A percentile compares a stretch with the other conserved stretches of the same genome.
Evolutionary conservation across 53 echinoderm and acorn worm species (phyloP).

Genomic region (Holothuria leucospilota): DNA sequence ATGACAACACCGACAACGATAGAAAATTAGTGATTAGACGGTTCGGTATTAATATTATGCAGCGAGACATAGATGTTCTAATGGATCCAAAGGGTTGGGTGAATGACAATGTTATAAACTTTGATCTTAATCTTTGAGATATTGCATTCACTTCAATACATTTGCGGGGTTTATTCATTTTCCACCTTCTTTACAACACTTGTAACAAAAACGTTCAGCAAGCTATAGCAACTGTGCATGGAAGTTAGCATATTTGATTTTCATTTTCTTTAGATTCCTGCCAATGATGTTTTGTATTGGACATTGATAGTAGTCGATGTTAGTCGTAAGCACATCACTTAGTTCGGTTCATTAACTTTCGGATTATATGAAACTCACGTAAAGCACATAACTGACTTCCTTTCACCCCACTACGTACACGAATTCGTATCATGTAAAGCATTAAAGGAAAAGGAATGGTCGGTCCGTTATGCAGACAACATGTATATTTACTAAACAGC

Average conservation of each 20-base stretch:
- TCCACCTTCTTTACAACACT: background rate
- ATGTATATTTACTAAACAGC: too few relatives aligned
- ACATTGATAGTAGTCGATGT: slow-evolving; percentile 3
- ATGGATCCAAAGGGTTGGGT: background rate
- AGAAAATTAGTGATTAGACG: background rate
- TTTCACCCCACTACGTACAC: too few relatives aligned
- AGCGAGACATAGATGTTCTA: background rate
- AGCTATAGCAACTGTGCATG: background rate
- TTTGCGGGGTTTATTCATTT: background rate
- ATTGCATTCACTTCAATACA: background rate
- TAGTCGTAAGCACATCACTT: too few relatives aligned
- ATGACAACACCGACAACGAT: background rate
- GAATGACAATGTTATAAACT: background rate
- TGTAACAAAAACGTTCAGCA: background rate
- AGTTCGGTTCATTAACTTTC: too few relatives aligned
- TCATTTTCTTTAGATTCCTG: background rate
- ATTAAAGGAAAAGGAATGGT: too few relatives aligned
- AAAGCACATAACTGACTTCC: too few relatives aligned
- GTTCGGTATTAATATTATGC: background rate
- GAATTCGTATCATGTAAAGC: too few relatives aligned
- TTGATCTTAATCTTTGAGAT: background rate
- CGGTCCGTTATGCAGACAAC: too few relatives aligned
- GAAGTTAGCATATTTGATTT: background rate
- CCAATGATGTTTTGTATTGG: background rate
- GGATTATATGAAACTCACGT: too few relatives aligned